Base-by-base conservation (phyloP, 2,113 vertebrate genomes). In the Struthidea cinerea region DNA sequence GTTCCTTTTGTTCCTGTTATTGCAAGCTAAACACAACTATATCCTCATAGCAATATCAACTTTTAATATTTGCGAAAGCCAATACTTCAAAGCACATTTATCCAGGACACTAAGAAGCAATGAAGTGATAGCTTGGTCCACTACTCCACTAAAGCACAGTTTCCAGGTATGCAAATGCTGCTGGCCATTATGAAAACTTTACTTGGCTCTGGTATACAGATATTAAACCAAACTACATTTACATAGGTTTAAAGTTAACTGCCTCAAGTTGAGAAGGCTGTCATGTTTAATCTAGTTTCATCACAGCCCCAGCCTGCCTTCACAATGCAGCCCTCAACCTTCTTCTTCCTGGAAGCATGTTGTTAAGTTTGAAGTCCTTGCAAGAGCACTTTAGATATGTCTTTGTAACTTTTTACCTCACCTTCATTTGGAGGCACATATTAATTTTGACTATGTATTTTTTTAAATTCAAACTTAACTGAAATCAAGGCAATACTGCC, bases 291-390 rank as follows among this genome's bases (percentile, higher is more conserved):
- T 37, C 11, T 30, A 12, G 10, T 37, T 47, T 59, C 2, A 2
- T n/a, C 33, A 88, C 13, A 49, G 49, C 27, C 52, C 19, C 24
- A 53, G 23, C 50, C 50, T 56, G 32, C 46, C 42, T 85, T 78
- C 64, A 41, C 16, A 35, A 22, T 1, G 3, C 18, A 74, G 14
- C 23, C 41, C 11, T n/a, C 33, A 19, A 50, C 46, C 3, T 0
- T 1, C 0, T 56, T 61, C 63, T 53, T 75, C 41, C 46, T 0
- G 3, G 61, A 28, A 23, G 6, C 1, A 0, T 4, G 6, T 17
- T n/a, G 21, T 59, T 82, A 46, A 85, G 16, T 18, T 24, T 39
- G 17, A 68, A 59, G 35, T 59, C 32, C 33, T 50, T 55, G 13
- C 19, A 22, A 60, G 16, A 83, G 6, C 10, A 21, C 35, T 35